Conservation (phyloP, 35 echinoderm and acorn worm species). For the Ophiothrix spiculata region DNA sequence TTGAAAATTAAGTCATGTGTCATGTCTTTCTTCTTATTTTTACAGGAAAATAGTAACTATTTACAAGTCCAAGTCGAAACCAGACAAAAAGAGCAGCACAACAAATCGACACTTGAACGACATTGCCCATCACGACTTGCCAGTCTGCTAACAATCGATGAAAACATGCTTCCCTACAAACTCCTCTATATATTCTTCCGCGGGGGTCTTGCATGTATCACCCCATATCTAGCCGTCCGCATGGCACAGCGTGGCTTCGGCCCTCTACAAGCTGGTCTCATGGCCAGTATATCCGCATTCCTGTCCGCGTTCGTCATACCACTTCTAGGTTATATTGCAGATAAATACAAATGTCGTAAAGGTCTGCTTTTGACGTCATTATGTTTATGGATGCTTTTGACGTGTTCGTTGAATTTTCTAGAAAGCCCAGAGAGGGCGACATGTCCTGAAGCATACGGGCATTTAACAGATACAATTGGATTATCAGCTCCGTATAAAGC, state of each 20-base stretch:
- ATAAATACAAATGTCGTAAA: constrained; percentile 46
- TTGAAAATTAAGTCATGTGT: too few species aligned
- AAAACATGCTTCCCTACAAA: constrained; percentile 35
- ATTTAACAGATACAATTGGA: constrained; percentile 17
- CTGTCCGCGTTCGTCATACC: constrained; percentile 27
- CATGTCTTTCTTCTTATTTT: too few species aligned
- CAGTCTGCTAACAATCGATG: not conserved
- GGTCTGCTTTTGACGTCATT: constrained; percentile 26
- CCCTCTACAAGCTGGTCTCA: constrained; percentile 14
- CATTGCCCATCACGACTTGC: not conserved
- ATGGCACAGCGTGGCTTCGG: not conserved
- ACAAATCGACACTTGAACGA: too few species aligned
- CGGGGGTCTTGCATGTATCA: constrained; percentile 44
- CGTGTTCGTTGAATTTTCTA: constrained; percentile 23
- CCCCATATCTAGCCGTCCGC: constrained; percentile 31
- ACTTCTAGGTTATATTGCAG: constrained; percentile 34
- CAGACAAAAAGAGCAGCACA: too few species aligned
- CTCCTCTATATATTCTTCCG: constrained; percentile 50
- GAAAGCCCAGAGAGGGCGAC: not conserved
- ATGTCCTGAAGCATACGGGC: not conserved
- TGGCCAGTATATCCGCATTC: constrained; percentile 17
- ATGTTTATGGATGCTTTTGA: constrained; percentile 31
- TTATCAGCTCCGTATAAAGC: not conserved
- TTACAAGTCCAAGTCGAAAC: too few species aligned
- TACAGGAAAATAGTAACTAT: too few species aligned